Conservation (phyloP, 2,888 invertebrate genomes). For the Temnothorax ravouxi region DNA sequence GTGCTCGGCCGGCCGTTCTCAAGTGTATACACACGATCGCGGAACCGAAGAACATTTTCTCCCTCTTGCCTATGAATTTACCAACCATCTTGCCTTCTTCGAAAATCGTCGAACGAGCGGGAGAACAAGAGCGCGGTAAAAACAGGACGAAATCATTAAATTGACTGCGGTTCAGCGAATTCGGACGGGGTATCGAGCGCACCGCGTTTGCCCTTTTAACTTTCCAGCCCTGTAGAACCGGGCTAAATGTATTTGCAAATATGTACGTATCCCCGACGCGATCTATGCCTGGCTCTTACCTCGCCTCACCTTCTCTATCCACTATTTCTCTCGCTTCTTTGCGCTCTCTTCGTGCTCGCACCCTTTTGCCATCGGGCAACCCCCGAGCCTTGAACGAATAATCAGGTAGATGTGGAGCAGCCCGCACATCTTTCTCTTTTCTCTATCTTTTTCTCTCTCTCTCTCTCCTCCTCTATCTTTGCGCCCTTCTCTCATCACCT, state of each 20-base stretch:
- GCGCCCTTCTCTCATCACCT: slow-evolving; percentile 49
- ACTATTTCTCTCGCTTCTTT: slow-evolving; percentile 54
- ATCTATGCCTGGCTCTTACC: no score
- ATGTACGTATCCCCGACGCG: no score
- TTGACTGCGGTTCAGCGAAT: no score
- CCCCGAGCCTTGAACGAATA: slow-evolving; percentile 77
- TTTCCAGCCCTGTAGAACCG: no score
- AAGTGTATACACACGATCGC: background rate
- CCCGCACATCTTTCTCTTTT: slow-evolving; percentile 51
- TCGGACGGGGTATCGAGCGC: no score
- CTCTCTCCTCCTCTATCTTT: slow-evolving; percentile 42
- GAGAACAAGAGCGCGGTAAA: slow-evolving; percentile 35
- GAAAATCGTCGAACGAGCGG: slow-evolving; percentile 29
- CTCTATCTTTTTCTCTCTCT: slow-evolving; percentile 27
- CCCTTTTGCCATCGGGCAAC: slow-evolving; percentile 66
- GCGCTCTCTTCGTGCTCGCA: slow-evolving; percentile 57
- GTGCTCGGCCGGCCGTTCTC: background rate
- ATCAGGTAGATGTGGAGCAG: slow-evolving; percentile 81
- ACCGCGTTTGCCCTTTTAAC: no score
- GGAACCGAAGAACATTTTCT: slow-evolving; percentile 54
- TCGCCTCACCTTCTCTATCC: slow-evolving; percentile 31
- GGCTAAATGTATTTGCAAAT: no score
- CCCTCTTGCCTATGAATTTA: slow-evolving; percentile 23
- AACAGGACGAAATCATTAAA: no score
- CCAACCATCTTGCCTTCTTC: slow-evolving; percentile 6